A percentile compares a stretch with the other conserved stretches of the same genome.
Evolutionary conservation across 2,113 vertebrate species (phyloP).

Genomic region (Pelecanus crispus): DNA sequence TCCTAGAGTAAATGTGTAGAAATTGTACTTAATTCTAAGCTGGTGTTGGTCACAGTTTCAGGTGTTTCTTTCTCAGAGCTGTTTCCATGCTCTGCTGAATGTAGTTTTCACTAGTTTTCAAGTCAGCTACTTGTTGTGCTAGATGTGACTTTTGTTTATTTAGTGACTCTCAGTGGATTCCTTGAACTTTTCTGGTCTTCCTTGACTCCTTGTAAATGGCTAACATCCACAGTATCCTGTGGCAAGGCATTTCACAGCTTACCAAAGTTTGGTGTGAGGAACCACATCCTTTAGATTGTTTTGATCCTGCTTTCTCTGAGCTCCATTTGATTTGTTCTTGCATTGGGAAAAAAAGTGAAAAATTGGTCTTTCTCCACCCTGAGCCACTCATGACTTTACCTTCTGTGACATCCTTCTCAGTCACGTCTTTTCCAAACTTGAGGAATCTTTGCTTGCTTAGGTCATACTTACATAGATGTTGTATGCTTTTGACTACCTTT

Average conservation of each 20-base stretch:
- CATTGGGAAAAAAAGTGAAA: neutral
- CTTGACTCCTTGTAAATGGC: neutral
- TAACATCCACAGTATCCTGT: neutral
- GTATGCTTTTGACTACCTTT: neutral
- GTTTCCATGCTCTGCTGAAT: neutral
- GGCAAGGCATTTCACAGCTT: neutral
- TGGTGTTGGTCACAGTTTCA: neutral
- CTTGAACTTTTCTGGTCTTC: neutral
- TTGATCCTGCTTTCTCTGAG: neutral
- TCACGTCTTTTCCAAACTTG: neutral
- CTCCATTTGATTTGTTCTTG: neutral
- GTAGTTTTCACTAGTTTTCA: neutral
- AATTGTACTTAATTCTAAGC: neutral
- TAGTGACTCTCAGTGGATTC: neutral
- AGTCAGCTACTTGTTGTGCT: neutral
- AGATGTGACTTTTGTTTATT: neutral
- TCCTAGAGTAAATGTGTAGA: neutral
- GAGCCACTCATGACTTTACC: neutral
- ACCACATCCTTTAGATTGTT: neutral
- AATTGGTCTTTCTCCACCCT: neutral
- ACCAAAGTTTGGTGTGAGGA: neutral
- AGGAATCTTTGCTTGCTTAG: neutral
- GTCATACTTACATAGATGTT: neutral
- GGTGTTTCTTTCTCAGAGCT: neutral
- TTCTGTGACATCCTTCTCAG: neutral